A percentile compares a stretch with the other conserved stretches of the same genome.
Conservation (phyloP, 2,888 invertebrate genomes). For the Amphipoea oculea region DNA sequence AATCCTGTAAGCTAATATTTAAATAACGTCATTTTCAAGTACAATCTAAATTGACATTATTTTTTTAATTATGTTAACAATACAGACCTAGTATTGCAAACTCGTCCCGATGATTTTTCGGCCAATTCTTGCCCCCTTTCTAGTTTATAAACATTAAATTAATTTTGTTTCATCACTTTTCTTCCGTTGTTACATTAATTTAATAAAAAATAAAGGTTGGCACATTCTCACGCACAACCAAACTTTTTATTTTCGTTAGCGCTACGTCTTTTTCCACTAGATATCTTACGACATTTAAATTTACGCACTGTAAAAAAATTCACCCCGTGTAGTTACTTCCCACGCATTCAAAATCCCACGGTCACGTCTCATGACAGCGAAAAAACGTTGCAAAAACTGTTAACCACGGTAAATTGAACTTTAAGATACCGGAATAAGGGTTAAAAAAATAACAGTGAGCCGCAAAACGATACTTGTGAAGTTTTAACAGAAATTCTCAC, state of each 20-base stretch:
- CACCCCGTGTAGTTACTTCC: conserved; percentile 64
- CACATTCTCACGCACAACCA: conserved; percentile 1
- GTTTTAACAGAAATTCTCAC: conserved; percentile 67
- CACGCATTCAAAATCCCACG: conserved; percentile 69
- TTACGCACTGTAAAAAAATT: conserved; percentile 58
- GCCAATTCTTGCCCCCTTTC: background rate
- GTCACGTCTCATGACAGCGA: conserved; percentile 67
- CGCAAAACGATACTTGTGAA: conserved; percentile 31
- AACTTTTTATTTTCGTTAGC: conserved; percentile 4
- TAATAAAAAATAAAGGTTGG: background rate
- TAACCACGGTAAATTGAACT: conserved; percentile 33
- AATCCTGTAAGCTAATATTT: background rate
- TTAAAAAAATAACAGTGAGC: too few species aligned
- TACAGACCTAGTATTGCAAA: background rate
- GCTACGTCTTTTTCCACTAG: conserved; percentile 27
- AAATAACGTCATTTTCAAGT: background rate
- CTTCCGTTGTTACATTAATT: background rate
- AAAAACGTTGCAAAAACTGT: conserved; percentile 20
- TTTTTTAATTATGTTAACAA: background rate
- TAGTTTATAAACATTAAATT: background rate
- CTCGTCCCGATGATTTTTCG: background rate
- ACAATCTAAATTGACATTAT: background rate
- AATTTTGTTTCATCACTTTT: too few species aligned
- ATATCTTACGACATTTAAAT: conserved; percentile 57
- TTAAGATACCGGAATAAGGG: background rate